These are phyloP conservation scores for Oscheius sp. DNA, from an alignment of 2,888 invertebrate genomes.

Conservation along the genomic window DNA sequence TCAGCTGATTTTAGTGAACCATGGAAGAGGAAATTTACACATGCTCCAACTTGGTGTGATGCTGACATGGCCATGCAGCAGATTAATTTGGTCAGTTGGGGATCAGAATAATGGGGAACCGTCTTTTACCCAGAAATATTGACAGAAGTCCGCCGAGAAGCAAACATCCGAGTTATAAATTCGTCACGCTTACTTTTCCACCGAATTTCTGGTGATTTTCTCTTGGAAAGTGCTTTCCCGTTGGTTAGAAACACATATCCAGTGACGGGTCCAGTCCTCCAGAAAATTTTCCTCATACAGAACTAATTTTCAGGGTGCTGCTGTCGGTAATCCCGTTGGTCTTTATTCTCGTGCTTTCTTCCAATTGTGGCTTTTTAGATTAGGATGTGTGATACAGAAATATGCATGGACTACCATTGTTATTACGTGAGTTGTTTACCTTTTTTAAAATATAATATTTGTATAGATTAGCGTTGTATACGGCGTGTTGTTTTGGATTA, in stretches of 20 bases:
- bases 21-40: slow-evolving; percentile 75
- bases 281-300: background rate
- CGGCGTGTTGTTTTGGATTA: slow-evolving; percentile 88
- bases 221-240: too few species aligned
- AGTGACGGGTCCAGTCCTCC: too few species aligned
- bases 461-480: slow-evolving; percentile 52
- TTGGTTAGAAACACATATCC: too few species aligned
- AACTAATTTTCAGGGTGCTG: slow-evolving; percentile 61
- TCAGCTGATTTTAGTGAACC: slow-evolving; percentile 65
- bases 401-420: slow-evolving; percentile 53
- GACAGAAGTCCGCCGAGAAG: too few species aligned
- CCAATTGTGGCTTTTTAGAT: slow-evolving; percentile 62
- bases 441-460: background rate
- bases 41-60: slow-evolving; percentile 90
- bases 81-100: slow-evolving; percentile 87
- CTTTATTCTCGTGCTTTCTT: slow-evolving; percentile 70
- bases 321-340: slow-evolving; percentile 66
- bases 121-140: too few species aligned
- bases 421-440: slow-evolving; percentile 37
- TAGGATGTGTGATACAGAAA: slow-evolving; percentile 67
- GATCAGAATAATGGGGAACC: too few species aligned
- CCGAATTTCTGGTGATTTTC: too few species aligned
- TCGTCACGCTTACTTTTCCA: too few species aligned
- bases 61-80: slow-evolving; percentile 92
- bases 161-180: too few species aligned